Base-by-base conservation (phyloP, 2,113 vertebrate genomes). In the Indri indri region DNA sequence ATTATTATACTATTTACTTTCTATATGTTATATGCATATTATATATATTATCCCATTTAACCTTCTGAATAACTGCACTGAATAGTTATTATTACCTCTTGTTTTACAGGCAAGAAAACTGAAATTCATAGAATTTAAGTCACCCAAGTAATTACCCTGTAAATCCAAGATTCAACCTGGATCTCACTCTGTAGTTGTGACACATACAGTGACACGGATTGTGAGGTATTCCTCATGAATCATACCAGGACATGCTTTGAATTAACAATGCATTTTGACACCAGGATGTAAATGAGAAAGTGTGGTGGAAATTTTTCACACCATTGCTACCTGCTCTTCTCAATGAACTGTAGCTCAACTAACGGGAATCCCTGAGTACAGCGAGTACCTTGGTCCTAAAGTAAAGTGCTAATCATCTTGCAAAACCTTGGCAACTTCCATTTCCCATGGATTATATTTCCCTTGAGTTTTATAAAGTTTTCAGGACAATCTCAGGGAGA, bases 401-500 rank as follows among this genome's bases (percentile, higher is more conserved):
- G 83, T 10, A 8, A 30, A 79, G 93, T 30, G 5, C 8, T 80
- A 45, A 25, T 74, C 37, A 42, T 73, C 74, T 92, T 22, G 0
- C 8, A 86, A 91, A 5, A 11, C 23, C 42, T 84, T 68, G 16
- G 0, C 27, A 20, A 1, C 73, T 57, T 94, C 37, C 34, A 65
- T 63, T 96, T 80, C 71, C 37, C 32, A 22, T 79, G 54, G 34
- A 61, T 54, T 71, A 71, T 37, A 5, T 27, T 20, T 73, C 30
- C 82, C 79, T 82, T 13, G 0, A 0, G 9, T 81, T 5, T 30
- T 66, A 77, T 77, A 47, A 57, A 47, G 22, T 90, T 96, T 96
- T 94, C 59, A 90, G 12, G 4, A 54, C 93, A 97, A 73, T 93
- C 82, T 95, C 81, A 97, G 86, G 71, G 94, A 97, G 54, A 87